Evolutionary conservation across 2,797 vertebrate genomes (phyloP).

Genomic region (Tolypeutes matacus): DNA sequence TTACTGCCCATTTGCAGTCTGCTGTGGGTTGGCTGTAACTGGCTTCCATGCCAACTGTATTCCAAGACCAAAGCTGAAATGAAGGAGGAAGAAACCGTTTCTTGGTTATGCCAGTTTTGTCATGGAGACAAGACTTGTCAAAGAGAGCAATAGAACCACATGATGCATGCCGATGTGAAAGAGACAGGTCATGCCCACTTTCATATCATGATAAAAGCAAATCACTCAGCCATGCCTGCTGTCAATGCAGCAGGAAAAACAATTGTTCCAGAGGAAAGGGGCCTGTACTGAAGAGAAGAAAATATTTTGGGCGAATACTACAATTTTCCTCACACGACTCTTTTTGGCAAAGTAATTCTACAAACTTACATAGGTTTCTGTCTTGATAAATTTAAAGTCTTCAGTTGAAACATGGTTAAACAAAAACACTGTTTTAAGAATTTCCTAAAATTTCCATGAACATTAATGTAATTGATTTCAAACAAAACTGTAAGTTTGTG

Average conservation of each 20-base stretch:
- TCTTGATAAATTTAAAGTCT: slow-evolving; percentile 35
- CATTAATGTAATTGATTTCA: not conserved
- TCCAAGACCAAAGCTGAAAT: not conserved
- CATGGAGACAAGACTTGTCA: not conserved
- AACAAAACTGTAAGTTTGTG: not conserved
- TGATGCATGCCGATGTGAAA: fast-evolving
- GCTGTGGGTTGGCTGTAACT: not conserved
- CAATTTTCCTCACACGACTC: not conserved
- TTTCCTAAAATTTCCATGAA: not conserved
- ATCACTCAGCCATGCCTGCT: not conserved
- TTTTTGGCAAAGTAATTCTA: slow-evolving; percentile 9
- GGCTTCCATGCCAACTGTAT: not conserved
- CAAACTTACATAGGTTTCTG: not conserved
- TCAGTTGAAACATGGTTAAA: not conserved
- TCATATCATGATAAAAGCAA: not conserved
- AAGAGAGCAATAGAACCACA: not conserved
- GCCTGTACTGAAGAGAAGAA: not conserved
- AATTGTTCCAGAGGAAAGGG: not conserved
- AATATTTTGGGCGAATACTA: not conserved
- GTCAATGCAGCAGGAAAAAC: not conserved
- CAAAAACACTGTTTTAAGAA: not conserved
- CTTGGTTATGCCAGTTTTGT: not conserved
- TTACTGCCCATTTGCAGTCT: fast-evolving
- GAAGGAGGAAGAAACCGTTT: not conserved
- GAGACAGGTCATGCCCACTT: not conserved